phyloP scores from a whole-genome alignment of 2,888 invertebrate genomes.

The Drosophila vallismaia region DNA sequence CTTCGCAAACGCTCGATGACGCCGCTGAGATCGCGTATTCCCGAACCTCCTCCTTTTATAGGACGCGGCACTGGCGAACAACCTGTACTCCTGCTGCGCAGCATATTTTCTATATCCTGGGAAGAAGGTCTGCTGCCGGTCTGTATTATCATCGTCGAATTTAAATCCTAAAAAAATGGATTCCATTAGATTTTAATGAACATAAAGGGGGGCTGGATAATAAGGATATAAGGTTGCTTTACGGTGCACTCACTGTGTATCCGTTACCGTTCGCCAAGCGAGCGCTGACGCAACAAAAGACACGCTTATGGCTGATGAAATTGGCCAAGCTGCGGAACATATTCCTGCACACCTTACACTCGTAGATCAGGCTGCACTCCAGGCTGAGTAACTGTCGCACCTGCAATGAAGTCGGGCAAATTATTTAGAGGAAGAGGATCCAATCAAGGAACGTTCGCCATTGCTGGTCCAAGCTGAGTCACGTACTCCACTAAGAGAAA shows the following conservation, averaged over 20 bases:
- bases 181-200: neutral
- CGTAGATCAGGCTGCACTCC: conserved; percentile 95
- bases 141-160: conserved; percentile 82
- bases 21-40: conserved; percentile 85
- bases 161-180: conserved; percentile 58
- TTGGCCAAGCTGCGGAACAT: conserved; percentile 94
- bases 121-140: conserved; percentile 64
- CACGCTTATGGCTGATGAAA: conserved; percentile 94
- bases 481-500: conserved; percentile 53
- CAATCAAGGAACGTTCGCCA: conserved; percentile 54
- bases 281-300: conserved; percentile 87
- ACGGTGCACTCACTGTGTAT: conserved; percentile 72
- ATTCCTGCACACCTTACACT: conserved; percentile 94
- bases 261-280: conserved; percentile 56
- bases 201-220: neutral
- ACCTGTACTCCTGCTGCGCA: conserved; percentile 76
- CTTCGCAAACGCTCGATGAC: conserved; percentile 85
- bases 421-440: conserved; percentile 21
- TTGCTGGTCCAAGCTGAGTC: conserved; percentile 52
- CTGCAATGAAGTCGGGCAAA: conserved; percentile 82
- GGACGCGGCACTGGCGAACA: conserved; percentile 71
- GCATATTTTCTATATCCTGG: conserved; percentile 64
- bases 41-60: conserved; percentile 58
- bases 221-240: conserved; percentile 42
- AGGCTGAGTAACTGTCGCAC: conserved; percentile 89